Evolutionary conservation across 2,797 vertebrate genomes (phyloP), one percentile per base, ranked within the genome.

Genomic region (Kryptolebias ocellatus): DNA sequence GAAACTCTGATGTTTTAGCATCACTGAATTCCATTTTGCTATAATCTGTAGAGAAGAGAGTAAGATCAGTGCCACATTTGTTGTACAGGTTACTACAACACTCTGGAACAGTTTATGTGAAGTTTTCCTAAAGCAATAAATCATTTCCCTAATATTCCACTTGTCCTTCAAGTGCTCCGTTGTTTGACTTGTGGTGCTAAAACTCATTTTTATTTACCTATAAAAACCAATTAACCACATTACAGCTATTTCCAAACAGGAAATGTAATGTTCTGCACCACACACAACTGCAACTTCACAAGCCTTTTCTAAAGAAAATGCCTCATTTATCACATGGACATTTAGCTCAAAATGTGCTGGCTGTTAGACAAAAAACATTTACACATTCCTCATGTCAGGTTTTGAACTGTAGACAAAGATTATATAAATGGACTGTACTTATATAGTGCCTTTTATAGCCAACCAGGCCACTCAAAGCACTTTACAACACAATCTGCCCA

Each of bases 111-210:
- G 5, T 69, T 45, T 9, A 24, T 17, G 29, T 45, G 8, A 56
- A 24, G 50, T 29, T 47, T 16, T 34, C 3, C 10, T 6, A 31
- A 70, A 50, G 55, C 44, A 27, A 63, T 53, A 74, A 34, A 27
- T 72, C 47, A 60, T 50, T 58, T 45, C 58, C 53, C 70, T 27
- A 37, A 11, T 20, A 3, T 67, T 52, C 8, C 42, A 46, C 17
- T 20, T 62, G 45, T 57, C 18, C 2, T 29, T 47, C 4, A 14
- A 24, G 51, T n/a, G 67, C 64, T 53, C 62, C 8, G 10, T 20
- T 69, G 61, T 74, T 76, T 80, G 57, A 64, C 58, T 28, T 47
- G 54, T 20, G 17, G 44, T 61, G 39, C 9, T 14, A 24, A 60
- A 71, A 53, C 16, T 3, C 9, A 27, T 56, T 24, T 45, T 53